Percentiles rank a stretch among this genome's conserved stretches.
These are phyloP conservation scores for Marasmarcha lunaedactyla DNA, from an alignment of 2,888 invertebrate species.

Conservation along the genomic window DNA sequence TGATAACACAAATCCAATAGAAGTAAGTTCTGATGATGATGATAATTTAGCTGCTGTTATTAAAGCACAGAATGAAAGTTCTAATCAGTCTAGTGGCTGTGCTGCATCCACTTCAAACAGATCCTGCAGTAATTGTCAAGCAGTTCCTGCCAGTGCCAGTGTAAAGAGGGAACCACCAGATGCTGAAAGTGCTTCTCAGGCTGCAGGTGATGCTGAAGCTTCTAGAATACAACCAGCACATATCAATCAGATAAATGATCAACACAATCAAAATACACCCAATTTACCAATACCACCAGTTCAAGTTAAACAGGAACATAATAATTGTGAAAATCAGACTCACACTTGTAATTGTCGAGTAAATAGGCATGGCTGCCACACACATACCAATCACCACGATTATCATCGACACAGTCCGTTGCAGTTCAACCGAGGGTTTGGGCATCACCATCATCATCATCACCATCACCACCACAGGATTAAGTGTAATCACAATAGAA, in stretches of 20 bases:
- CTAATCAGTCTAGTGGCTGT: constrained; percentile 12
- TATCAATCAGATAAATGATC: neutral
- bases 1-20: constrained; percentile 40
- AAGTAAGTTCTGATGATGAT: constrained; percentile 64
- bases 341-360: neutral
- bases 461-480: constrained; percentile 24
- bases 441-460: constrained; percentile 26
- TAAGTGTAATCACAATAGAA: constrained; percentile 20
- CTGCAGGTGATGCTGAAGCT: constrained; percentile 17
- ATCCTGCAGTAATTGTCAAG: constrained; percentile 15
- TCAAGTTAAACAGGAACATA: constrained; percentile 29
- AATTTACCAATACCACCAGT: constrained; percentile 11
- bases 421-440: constrained; percentile 4
- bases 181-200: constrained; percentile 17
- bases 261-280: constrained; percentile 11
- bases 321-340: constrained; percentile 10
- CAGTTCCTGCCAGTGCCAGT: constrained; percentile 20
- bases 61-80: constrained; percentile 4
- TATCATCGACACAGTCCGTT: constrained; percentile 24
- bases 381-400: constrained; percentile 21
- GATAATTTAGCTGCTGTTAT: constrained; percentile 31
- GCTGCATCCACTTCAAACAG: constrained; percentile 14
- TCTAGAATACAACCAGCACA: constrained; percentile 12
- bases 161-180: constrained; percentile 40
- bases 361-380: constrained; percentile 8